These are phyloP conservation scores for Vidua chalybeata DNA, from an alignment of 2,113 vertebrate species.

Conservation along the genomic window DNA sequence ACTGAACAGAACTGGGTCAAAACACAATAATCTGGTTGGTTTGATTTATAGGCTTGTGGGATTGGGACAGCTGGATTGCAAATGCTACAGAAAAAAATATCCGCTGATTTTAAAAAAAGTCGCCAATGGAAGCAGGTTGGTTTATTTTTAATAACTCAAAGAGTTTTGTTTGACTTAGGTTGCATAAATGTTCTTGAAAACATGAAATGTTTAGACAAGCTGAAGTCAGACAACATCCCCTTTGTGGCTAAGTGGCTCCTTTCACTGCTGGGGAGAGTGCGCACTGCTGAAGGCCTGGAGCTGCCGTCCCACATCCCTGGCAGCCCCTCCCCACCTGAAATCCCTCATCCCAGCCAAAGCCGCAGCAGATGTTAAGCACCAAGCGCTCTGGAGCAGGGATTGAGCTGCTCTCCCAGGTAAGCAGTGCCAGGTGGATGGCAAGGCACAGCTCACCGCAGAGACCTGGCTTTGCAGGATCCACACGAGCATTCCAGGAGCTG, in stretches of 20 bases:
- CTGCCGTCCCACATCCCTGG: rapidly evolving
- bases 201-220: neutral
- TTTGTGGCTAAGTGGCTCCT: neutral
- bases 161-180: neutral
- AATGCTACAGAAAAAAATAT: constrained; percentile 28
- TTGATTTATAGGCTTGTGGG: neutral
- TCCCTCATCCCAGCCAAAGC: neutral
- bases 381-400: neutral
- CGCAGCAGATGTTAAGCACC: rapidly evolving
- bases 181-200: neutral
- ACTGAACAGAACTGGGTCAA: neutral
- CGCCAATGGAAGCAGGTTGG: neutral
- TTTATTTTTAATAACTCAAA: neutral
- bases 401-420: neutral
- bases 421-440: neutral
- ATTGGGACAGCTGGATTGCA: neutral
- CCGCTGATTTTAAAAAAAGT: neutral
- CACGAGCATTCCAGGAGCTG: rapidly evolving
- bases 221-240: neutral
- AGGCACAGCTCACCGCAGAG: neutral
- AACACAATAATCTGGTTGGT: neutral
- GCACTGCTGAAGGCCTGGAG: rapidly evolving
- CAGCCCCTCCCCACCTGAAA: neutral
- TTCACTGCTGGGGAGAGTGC: rapidly evolving
- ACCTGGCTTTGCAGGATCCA: neutral